Evolutionary conservation across 2,888 invertebrate species (phyloP).

Genomic region (Punctoribates punctum): DNA sequence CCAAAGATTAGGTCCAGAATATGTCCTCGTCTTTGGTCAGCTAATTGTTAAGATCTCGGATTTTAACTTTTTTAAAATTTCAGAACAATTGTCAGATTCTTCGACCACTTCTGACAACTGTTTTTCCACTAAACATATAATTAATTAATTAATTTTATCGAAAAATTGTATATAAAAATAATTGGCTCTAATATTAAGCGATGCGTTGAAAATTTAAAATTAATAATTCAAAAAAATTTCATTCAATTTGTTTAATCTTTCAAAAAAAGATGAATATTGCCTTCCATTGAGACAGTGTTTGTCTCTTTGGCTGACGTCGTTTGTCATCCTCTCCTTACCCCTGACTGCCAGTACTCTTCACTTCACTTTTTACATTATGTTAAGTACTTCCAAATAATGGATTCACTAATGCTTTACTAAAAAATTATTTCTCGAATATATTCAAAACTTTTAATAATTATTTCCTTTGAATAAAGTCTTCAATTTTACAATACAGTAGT

Average conservation of each 20-base stretch:
- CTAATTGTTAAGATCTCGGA: too few species aligned
- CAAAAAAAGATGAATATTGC: slow-evolving; percentile 1
- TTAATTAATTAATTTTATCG: too few species aligned
- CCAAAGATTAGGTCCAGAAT: too few species aligned
- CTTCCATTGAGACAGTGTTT: slow-evolving; percentile 1
- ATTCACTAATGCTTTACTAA: neutral
- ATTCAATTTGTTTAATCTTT: slow-evolving; percentile 3
- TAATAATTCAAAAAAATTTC: neutral
- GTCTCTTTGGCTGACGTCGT: neutral
- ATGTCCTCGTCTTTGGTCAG: too few species aligned
- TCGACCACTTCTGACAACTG: too few species aligned
- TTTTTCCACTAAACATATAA: too few species aligned
- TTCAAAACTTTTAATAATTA: too few species aligned
- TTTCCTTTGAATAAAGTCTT: neutral
- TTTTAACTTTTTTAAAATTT: too few species aligned
- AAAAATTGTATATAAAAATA: too few species aligned
- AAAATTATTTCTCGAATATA: neutral
- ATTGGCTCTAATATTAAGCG: slow-evolving; percentile 1
- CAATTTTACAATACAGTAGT: too few species aligned
- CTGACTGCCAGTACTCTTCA: neutral
- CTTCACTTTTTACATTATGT: slow-evolving; percentile 19
- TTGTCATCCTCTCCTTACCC: slow-evolving; percentile 12
- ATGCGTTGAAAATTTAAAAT: slow-evolving; percentile 5
- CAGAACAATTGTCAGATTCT: too few species aligned
- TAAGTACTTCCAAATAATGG: neutral